Conservation (phyloP, 2,797 vertebrate species). For the Etheostoma perlongum region DNA sequence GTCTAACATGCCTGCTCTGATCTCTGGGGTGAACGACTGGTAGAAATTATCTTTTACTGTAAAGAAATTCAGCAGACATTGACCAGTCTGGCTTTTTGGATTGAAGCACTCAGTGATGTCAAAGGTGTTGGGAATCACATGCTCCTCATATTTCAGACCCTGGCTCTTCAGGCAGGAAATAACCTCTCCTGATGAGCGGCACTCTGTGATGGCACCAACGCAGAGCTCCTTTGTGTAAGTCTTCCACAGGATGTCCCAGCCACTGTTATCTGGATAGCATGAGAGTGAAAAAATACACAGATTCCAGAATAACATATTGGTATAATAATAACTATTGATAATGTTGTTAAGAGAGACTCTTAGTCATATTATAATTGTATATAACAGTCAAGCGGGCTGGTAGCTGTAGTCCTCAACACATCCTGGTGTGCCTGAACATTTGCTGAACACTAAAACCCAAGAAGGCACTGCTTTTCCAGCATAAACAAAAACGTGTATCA, state of each 20-base stretch:
- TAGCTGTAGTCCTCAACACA: background rate
- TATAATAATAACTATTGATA: background rate
- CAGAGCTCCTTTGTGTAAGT: conserved; percentile 70
- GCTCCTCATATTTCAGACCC: conserved; percentile 75
- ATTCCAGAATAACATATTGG: background rate
- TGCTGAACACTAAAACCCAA: background rate
- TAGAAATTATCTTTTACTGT: conserved; percentile 66
- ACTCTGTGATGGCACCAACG: conserved; percentile 45
- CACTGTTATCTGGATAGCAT: conserved; percentile 41
- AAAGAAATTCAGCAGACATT: conserved; percentile 73
- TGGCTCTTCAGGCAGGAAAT: conserved; percentile 55
- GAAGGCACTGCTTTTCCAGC: background rate
- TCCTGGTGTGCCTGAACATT: too few species aligned
- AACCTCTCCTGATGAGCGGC: conserved; percentile 67
- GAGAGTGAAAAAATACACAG: background rate
- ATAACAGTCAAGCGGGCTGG: too few species aligned
- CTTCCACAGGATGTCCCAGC: conserved; percentile 79
- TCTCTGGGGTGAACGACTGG: conserved; percentile 67
- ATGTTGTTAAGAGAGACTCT: background rate
- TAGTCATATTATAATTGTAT: background rate
- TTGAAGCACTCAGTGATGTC: conserved; percentile 77
- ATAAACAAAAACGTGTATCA: background rate
- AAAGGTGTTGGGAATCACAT: conserved; percentile 49
- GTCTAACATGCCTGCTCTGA: conserved; percentile 71
- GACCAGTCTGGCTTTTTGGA: conserved; percentile 49